These are phyloP conservation scores for Remorina albescens DNA, from an alignment of 2,797 vertebrate species.

Conservation along the genomic window DNA sequence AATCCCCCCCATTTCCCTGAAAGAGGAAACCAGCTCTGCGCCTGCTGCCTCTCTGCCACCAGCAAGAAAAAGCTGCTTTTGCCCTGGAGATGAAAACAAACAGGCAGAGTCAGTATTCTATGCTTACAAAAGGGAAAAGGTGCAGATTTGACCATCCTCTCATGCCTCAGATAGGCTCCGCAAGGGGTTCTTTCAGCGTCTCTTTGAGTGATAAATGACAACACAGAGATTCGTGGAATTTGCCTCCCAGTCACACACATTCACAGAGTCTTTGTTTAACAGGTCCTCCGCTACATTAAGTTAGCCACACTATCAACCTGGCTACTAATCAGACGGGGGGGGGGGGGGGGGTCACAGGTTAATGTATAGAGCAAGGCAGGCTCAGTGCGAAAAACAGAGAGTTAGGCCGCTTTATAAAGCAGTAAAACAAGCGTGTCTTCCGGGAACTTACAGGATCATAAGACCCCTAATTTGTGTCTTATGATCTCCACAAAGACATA, in stretches of 20 bases:
- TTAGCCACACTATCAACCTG: conserved; percentile 26
- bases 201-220: conserved; percentile 27
- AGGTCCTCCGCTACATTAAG: conserved; percentile 7
- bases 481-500: conserved; percentile 20
- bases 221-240: conserved; percentile 7
- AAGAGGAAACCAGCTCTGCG: conserved; percentile 49
- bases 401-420: conserved; percentile 2
- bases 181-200: conserved; percentile 27
- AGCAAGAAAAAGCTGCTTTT: conserved; percentile 26
- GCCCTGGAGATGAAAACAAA: conserved; percentile 34
- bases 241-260: conserved; percentile 17
- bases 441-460: conserved; percentile 10
- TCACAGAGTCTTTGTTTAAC: conserved; percentile 38
- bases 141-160: neutral
- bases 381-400: conserved; percentile 11
- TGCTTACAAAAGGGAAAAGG: conserved; percentile 10
- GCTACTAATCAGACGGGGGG: conserved; percentile 47
- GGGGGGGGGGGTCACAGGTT: conserved; percentile 26
- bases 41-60: neutral
- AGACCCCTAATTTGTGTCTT: neutral
- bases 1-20: conserved; percentile 45
- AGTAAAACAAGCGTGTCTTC: neutral
- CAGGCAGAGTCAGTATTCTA: neutral
- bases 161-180: conserved; percentile 4
- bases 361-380: conserved; percentile 21